These are phyloP conservation scores for Cheracebus regulus DNA, from an alignment of 2,797 vertebrate genomes.

Conservation along the genomic window DNA sequence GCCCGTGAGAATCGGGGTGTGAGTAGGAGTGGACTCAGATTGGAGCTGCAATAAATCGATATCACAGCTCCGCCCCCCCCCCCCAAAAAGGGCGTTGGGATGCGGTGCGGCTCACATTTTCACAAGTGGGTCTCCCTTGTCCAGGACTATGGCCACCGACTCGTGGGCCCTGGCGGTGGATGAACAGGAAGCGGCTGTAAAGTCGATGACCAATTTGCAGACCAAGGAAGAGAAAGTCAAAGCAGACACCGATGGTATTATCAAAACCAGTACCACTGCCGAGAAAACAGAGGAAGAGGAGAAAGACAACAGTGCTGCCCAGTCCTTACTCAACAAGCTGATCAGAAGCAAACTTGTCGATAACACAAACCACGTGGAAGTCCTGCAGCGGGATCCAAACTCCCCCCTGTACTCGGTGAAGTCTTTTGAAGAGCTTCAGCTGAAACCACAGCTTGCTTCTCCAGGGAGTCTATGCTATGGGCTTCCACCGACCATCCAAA, in stretches of 20 bases:
- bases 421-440: conserved; percentile 95
- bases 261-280: too few species aligned
- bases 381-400: conserved; percentile 94
- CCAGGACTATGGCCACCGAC: conserved; percentile 88
- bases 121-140: accelerated
- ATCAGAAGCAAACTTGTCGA: conserved; percentile 92
- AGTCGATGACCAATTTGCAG: conserved; percentile 57
- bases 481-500: conserved; percentile 97
- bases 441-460: conserved; percentile 93
- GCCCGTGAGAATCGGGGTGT: background rate
- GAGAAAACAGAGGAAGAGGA: too few species aligned
- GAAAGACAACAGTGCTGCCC: conserved; percentile 90
- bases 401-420: conserved; percentile 97
- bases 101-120: accelerated
- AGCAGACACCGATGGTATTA: too few species aligned
- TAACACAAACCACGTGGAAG: conserved; percentile 95
- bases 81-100: too few species aligned
- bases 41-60: conserved; percentile 67
- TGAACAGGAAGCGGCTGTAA: conserved; percentile 88
- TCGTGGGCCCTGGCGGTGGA: conserved; percentile 92
- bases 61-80: background rate
- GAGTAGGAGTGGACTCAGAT: background rate
- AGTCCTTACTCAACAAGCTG: conserved; percentile 95
- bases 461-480: conserved; percentile 93
- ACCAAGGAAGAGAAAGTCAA: too few species aligned